Evolutionary conservation across 2,888 invertebrate genomes (phyloP).

Genomic region (Acholoe squamosa): DNA sequence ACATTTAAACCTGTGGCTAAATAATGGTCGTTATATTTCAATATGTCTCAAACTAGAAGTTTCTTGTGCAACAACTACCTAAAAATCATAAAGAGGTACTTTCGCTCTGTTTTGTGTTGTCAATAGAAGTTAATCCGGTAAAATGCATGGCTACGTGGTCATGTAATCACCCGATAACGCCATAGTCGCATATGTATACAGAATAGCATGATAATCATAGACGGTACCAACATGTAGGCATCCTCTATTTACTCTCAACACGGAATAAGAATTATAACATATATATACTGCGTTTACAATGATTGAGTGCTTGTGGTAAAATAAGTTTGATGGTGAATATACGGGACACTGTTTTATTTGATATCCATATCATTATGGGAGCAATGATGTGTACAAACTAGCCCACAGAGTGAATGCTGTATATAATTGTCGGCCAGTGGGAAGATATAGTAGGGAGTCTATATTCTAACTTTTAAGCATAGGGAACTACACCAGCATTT

Average conservation of each 20-base stretch:
- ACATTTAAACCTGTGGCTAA: neutral
- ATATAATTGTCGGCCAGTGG: too few relatives aligned
- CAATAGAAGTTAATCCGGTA: neutral
- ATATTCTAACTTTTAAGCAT: too few relatives aligned
- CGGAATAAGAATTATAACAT: conserved; percentile 4
- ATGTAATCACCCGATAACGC: neutral
- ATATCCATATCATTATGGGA: neutral
- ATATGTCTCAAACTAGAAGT: neutral
- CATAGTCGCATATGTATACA: neutral
- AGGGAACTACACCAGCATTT: too few relatives aligned
- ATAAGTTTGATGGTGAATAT: conserved; percentile 20
- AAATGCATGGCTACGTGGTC: neutral
- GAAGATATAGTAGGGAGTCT: too few relatives aligned
- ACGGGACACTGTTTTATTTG: neutral
- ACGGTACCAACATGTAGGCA: neutral
- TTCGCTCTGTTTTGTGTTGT: neutral
- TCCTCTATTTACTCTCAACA: neutral
- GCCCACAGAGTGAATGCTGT: too few relatives aligned
- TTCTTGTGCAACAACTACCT: conserved; percentile 10
- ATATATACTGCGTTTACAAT: conserved; percentile 30
- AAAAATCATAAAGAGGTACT: conserved; percentile 12
- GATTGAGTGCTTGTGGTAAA: neutral
- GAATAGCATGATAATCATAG: neutral
- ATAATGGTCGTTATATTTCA: neutral
- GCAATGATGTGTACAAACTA: neutral